Evolutionary conservation across 2,888 invertebrate genomes (phyloP).

Genomic region (Caenorhabditis doughertyi): DNA sequence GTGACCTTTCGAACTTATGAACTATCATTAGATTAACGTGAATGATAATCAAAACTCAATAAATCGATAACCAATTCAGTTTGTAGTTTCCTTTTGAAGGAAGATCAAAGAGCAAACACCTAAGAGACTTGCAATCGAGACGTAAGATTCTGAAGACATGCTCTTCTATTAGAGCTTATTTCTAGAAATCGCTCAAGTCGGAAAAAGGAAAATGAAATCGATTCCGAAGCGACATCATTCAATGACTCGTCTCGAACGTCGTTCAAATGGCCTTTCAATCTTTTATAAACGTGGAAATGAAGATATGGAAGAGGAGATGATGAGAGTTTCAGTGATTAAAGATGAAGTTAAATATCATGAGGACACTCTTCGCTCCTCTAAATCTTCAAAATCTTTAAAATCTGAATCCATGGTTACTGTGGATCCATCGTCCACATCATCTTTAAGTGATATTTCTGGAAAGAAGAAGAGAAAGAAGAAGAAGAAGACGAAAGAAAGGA

Average conservation of each 20-base stretch:
- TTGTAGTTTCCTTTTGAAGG: neutral
- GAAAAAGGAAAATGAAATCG: slow-evolving; percentile 7
- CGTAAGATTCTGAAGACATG: neutral
- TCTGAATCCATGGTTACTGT: neutral
- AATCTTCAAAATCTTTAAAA: no score
- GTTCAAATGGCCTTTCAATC: neutral
- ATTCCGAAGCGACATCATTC: slow-evolving; percentile 14
- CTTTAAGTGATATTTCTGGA: neutral
- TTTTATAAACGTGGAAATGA: slow-evolving; percentile 15
- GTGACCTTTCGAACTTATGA: no score
- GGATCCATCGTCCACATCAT: neutral
- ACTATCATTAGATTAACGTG: neutral
- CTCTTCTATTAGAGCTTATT: neutral
- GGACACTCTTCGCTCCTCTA: slow-evolving; percentile 20
- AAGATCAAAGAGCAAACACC: neutral
- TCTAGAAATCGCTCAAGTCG: slow-evolving; percentile 1
- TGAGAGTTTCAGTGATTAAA: slow-evolving; percentile 8
- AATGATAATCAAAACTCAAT: neutral
- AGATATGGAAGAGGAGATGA: slow-evolving; percentile 25
- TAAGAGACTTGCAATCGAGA: neutral
- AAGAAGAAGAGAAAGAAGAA: slow-evolving; percentile 12
- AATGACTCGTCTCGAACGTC: slow-evolving; percentile 17
- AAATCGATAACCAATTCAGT: neutral
- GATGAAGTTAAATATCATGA: neutral
- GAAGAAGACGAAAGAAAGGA: slow-evolving; percentile 8